phyloP scores from a whole-genome alignment of 2,797 vertebrate species.

The Poecilia picta region DNA sequence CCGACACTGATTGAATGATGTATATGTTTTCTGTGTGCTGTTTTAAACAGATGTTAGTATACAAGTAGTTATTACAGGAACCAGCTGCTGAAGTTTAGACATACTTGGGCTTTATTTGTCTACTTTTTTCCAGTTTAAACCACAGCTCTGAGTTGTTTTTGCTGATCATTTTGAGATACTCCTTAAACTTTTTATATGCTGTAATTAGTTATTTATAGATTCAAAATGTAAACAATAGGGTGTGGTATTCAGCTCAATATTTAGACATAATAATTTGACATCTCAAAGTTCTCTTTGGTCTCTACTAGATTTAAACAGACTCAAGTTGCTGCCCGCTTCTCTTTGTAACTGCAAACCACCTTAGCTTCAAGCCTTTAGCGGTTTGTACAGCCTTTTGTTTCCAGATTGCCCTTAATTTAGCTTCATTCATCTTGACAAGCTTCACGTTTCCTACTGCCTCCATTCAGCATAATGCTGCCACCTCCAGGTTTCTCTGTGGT shows the following conservation, averaged over 20 bases:
- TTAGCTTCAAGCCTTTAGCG: background rate
- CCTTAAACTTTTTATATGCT: background rate
- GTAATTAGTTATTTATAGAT: background rate
- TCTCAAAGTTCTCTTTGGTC: too few species aligned
- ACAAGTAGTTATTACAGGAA: background rate
- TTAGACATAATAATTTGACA: too few species aligned
- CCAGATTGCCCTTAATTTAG: background rate
- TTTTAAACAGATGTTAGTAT: background rate
- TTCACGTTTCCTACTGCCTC: background rate
- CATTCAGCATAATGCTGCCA: background rate
- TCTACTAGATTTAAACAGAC: too few species aligned
- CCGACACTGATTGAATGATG: slow-evolving; percentile 25
- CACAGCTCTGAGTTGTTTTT: background rate
- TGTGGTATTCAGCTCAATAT: background rate
- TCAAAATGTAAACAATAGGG: background rate
- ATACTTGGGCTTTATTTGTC: background rate
- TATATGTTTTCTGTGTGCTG: background rate
- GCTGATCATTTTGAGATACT: background rate
- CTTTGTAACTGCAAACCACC: background rate
- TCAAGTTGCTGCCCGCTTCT: background rate
- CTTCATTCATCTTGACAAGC: background rate
- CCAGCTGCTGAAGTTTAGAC: background rate
- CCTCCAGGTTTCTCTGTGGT: background rate
- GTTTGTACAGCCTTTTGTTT: background rate
- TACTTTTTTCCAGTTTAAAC: background rate